phyloP scores from a whole-genome alignment of 2,113 vertebrate genomes.

The Baryphthengus martii region DNA sequence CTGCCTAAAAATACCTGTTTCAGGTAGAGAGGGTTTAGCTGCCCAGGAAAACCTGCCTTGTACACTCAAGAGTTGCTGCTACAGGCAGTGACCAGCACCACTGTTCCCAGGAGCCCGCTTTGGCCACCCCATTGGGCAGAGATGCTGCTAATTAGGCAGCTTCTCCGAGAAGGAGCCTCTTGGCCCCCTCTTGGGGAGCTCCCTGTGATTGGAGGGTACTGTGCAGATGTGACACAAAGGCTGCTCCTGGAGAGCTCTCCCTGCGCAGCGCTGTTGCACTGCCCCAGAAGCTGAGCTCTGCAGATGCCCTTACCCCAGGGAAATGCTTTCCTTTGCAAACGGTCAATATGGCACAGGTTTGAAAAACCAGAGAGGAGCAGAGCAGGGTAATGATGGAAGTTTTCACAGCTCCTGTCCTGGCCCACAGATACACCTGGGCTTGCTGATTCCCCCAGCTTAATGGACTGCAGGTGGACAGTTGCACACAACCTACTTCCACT shows the following conservation, averaged over 20 bases:
- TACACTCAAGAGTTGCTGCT: neutral
- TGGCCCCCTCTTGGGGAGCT: neutral
- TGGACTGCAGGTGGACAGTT: too few species aligned
- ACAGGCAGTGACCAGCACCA: neutral
- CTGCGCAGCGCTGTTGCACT: neutral
- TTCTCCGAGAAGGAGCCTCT: neutral
- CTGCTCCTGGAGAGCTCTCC: neutral
- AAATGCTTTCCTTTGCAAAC: neutral
- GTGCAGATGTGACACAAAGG: accelerated
- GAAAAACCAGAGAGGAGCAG: neutral
- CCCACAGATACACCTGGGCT: neutral
- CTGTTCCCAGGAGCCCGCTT: neutral
- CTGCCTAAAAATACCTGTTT: neutral
- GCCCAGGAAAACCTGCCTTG: neutral
- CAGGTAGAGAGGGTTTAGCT: neutral
- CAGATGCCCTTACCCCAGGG: accelerated
- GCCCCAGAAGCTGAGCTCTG: neutral
- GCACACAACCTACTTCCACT: neutral
- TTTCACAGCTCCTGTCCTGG: neutral
- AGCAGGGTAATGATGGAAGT: neutral
- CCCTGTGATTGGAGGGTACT: neutral
- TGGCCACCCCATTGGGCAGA: neutral
- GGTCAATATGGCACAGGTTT: neutral
- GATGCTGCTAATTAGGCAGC: neutral
- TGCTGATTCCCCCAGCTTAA: neutral